These are phyloP conservation scores for Antigone vipio DNA, from an alignment of 2,113 vertebrate genomes.

Conservation along the genomic window DNA sequence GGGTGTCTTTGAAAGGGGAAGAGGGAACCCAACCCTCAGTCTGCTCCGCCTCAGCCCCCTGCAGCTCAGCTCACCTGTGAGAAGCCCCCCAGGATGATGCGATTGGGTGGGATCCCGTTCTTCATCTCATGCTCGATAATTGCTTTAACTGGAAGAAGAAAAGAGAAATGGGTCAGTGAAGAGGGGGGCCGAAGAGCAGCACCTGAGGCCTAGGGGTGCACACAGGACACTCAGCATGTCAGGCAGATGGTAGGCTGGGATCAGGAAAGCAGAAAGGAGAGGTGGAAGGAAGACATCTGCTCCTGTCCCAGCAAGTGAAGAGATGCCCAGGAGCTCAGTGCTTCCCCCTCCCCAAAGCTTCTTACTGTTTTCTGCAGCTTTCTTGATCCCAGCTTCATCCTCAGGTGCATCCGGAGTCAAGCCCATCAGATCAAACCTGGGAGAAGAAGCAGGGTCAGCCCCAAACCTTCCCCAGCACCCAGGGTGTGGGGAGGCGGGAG, in stretches of 20 bases:
- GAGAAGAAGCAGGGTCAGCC: not conserved
- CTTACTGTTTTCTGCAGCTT: conserved; percentile 94
- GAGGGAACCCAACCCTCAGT: not conserved
- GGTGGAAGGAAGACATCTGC: not conserved
- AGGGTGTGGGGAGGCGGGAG: not conserved
- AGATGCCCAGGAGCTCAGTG: not conserved
- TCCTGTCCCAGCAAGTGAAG: not conserved
- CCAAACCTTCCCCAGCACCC: not conserved
- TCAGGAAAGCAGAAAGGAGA: not conserved
- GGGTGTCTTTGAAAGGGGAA: fast-evolving
- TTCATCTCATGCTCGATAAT: conserved; percentile 96
- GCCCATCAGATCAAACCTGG: conserved; percentile 96
- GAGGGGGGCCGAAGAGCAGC: not conserved
- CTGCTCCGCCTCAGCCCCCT: not conserved
- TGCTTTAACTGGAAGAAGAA: conserved; percentile 83
- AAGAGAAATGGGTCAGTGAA: not conserved
- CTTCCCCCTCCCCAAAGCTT: not conserved
- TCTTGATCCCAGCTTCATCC: conserved; percentile 96
- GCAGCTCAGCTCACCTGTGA: conserved; percentile 84
- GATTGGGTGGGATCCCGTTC: conserved; percentile 92
- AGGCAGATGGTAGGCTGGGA: not conserved
- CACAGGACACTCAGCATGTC: not conserved
- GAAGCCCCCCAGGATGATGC: conserved; percentile 94
- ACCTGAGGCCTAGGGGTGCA: fast-evolving
- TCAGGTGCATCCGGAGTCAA: conserved; percentile 89